A percentile compares a stretch with the other conserved stretches of the same genome.
Conservation (phyloP, 2,888 invertebrate genomes). For the Cyaniris semiargus region DNA sequence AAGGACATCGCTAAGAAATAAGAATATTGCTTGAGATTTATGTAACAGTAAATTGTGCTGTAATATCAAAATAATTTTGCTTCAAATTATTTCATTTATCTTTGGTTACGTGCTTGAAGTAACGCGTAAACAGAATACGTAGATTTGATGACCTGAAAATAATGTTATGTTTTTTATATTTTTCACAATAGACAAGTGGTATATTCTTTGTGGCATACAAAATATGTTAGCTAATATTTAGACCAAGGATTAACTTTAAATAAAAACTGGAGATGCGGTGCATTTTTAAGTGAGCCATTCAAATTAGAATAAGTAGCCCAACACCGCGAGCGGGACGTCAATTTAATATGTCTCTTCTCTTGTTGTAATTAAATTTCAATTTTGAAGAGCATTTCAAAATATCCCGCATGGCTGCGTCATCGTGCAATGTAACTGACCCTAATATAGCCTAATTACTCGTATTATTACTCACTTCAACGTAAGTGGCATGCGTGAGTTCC, state of each 20-base stretch:
- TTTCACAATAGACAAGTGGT: too few relatives aligned
- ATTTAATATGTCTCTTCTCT: too few relatives aligned
- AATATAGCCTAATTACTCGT: neutral
- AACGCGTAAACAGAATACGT: slow-evolving; percentile 70
- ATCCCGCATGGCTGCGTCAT: too few relatives aligned
- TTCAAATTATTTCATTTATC: neutral
- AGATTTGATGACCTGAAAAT: slow-evolving; percentile 62
- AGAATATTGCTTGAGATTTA: neutral
- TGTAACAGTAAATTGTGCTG: neutral
- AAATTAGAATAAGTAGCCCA: too few relatives aligned
- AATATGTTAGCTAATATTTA: too few relatives aligned
- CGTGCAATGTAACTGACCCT: neutral
- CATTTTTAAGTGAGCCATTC: too few relatives aligned
- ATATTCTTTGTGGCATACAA: too few relatives aligned
- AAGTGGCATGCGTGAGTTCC: slow-evolving; percentile 64
- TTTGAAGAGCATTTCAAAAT: too few relatives aligned
- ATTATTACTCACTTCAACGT: slow-evolving; percentile 55
- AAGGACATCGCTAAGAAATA: neutral
- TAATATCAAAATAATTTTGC: neutral
- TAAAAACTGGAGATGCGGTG: too few relatives aligned
- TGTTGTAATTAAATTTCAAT: neutral
- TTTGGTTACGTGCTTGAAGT: slow-evolving; percentile 58
- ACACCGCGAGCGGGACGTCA: too few relatives aligned
- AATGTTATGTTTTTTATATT: neutral
- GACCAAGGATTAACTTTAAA: too few relatives aligned